Evolutionary conservation across 2,888 invertebrate species (phyloP).

Genomic region (Romanomermis culicivorax): DNA sequence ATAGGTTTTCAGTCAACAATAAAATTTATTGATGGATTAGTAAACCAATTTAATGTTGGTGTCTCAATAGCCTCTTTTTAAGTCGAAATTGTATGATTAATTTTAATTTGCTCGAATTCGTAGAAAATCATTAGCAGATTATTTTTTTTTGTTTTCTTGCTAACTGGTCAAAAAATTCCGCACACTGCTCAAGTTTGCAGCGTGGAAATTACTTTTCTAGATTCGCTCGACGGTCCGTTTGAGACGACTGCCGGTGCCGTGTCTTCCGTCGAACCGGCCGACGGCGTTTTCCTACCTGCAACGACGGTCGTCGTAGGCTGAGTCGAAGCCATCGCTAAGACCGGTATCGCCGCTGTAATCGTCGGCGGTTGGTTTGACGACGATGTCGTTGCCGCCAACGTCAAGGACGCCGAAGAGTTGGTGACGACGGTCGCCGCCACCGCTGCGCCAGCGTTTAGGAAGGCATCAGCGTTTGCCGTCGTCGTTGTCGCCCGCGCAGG

Average conservation of each 20-base stretch:
- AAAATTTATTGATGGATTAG: too few relatives aligned
- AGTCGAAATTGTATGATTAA: too few relatives aligned
- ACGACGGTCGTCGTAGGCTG: neutral
- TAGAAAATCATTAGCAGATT: too few relatives aligned
- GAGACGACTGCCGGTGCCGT: neutral
- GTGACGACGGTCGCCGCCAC: constrained; percentile 12
- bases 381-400: constrained; percentile 13
- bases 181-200: too few relatives aligned
- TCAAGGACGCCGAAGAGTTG: neutral
- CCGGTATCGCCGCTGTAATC: constrained; percentile 12
- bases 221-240: too few relatives aligned
- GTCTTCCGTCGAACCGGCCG: neutral
- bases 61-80: too few relatives aligned
- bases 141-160: too few relatives aligned
- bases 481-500: neutral
- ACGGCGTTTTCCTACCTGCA: neutral
- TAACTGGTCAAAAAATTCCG: too few relatives aligned
- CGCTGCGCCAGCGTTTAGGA: constrained; percentile 3
- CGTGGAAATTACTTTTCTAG: too few relatives aligned
- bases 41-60: too few relatives aligned
- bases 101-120: too few relatives aligned
- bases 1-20: too few relatives aligned
- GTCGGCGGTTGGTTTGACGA: neutral
- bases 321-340: constrained; percentile 6
- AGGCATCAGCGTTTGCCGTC: constrained; percentile 6